Evolutionary conservation across 2,113 vertebrate genomes (phyloP), one percentile per base, ranked within the genome.

Genomic region (Epinephelus lanceolatus): DNA sequence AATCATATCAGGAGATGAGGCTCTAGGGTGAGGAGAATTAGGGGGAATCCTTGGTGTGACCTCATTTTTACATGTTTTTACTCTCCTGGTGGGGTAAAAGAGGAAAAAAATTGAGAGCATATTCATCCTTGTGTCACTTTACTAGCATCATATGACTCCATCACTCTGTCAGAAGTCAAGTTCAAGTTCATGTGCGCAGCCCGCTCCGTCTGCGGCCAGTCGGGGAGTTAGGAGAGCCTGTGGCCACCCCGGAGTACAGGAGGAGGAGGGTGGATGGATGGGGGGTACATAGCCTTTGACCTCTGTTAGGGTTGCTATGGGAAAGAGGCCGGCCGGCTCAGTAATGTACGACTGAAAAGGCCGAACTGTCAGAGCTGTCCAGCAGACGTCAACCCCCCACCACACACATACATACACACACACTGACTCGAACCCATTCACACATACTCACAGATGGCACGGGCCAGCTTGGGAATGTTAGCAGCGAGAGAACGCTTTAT

Each of bases 341-440:
- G 91, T 92, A 94, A 95, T 95, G 95, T 92, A 85, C 75, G 56
- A 76, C 63, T 95, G 94, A 94, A 95, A 95, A 95, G 94, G 94
- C 93, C 88, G 89, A 95, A 92, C 94, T 95, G 94, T 95, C 94
- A 95, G 89, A 88, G 92, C 92, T 93, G 91, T 95, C 92, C 92
- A 84, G 90, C 80, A 90, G 85, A 93, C 91, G 51, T 94, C 86
- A 88, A 85, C 87, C 90, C 89, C 91, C 84, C 71, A 42, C 80
- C 83, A 78, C 40, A 78, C 59, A 71, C 63, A 87, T 77, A 78
- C 81, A 80, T 42, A 85, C 53, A 74, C 53, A 81, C 66, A 55
- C 47, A 61, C 75, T 71, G 33, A 80, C 83, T 57, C 83, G 3
- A 78, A 76, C 55, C 68, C 82, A 71, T 86, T 86, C 85, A 89